Evolutionary conservation across 2,113 vertebrate species (phyloP).

Genomic region (Perca fluviatilis): DNA sequence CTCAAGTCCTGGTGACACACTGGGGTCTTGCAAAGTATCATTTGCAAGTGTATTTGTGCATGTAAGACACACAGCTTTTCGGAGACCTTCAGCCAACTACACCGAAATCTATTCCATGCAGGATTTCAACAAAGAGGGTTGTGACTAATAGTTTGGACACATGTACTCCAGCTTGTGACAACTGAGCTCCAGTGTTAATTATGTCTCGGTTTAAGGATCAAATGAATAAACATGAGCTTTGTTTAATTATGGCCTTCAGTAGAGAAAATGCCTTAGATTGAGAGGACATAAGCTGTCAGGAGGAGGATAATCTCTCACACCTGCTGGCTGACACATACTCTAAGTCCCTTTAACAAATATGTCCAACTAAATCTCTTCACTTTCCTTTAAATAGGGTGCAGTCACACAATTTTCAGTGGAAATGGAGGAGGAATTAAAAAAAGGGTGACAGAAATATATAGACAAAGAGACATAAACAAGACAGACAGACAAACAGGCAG

Average conservation of each 20-base stretch:
- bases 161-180: slow-evolving; percentile 50
- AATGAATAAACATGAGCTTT: slow-evolving; percentile 77
- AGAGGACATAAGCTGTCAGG: slow-evolving; percentile 51
- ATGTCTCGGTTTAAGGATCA: slow-evolving; percentile 67
- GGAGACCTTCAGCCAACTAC: slow-evolving; percentile 31
- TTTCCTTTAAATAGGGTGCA: slow-evolving; percentile 35
- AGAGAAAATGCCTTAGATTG: slow-evolving; percentile 38
- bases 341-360: slow-evolving; percentile 54
- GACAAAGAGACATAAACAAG: slow-evolving; percentile 39
- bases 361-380: slow-evolving; percentile 44
- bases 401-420: background rate
- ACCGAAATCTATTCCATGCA: slow-evolving; percentile 35
- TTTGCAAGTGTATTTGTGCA: slow-evolving; percentile 33
- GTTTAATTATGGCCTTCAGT: slow-evolving; percentile 73
- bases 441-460: background rate
- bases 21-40: slow-evolving; percentile 19
- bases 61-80: slow-evolving; percentile 38
- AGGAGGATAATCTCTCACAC: slow-evolving; percentile 73
- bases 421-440: slow-evolving; percentile 2
- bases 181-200: slow-evolving; percentile 63
- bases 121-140: slow-evolving; percentile 38
- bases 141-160: slow-evolving; percentile 67
- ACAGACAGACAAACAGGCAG: slow-evolving; percentile 32
- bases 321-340: slow-evolving; percentile 62
- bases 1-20: slow-evolving; percentile 5